Percentiles rank a stretch among this genome's conserved stretches.
Conservation (phyloP, 2,113 vertebrate species). For the Butastur rufipennis region DNA sequence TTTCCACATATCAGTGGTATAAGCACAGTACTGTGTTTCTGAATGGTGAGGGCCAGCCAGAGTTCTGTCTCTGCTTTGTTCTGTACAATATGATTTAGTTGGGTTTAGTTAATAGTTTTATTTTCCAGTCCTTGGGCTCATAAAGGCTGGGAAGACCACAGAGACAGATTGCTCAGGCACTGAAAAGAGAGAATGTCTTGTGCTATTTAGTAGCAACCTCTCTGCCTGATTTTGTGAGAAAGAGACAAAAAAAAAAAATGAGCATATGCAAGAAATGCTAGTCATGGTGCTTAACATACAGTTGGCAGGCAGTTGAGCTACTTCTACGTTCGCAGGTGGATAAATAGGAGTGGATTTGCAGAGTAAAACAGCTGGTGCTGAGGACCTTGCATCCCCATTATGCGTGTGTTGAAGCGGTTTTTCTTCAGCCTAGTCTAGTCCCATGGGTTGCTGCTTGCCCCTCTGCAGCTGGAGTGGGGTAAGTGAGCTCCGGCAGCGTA, state of each 20-base stretch:
- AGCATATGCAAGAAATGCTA: background rate
- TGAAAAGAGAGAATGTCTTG: background rate
- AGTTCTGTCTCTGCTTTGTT: background rate
- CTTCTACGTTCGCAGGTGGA: background rate
- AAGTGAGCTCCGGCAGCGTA: background rate
- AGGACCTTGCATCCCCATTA: background rate
- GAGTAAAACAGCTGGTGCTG: background rate
- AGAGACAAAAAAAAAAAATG: background rate
- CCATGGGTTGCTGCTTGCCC: background rate
- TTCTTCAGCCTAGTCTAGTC: background rate
- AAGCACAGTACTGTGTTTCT: background rate
- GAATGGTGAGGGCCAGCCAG: background rate
- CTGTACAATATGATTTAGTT: background rate
- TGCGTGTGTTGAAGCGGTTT: background rate
- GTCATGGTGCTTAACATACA: background rate
- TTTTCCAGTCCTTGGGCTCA: background rate
- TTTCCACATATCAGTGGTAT: background rate
- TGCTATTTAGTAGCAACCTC: background rate
- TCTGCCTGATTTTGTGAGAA: background rate
- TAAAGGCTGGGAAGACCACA: background rate
- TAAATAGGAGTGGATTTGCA: background rate
- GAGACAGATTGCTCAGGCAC: slow-evolving; percentile 3
- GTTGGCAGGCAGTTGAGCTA: background rate
- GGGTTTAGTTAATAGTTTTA: background rate
- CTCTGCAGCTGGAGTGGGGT: background rate